Conservation (phyloP, 2,113 vertebrate species). For the Catharus bicknelli region DNA sequence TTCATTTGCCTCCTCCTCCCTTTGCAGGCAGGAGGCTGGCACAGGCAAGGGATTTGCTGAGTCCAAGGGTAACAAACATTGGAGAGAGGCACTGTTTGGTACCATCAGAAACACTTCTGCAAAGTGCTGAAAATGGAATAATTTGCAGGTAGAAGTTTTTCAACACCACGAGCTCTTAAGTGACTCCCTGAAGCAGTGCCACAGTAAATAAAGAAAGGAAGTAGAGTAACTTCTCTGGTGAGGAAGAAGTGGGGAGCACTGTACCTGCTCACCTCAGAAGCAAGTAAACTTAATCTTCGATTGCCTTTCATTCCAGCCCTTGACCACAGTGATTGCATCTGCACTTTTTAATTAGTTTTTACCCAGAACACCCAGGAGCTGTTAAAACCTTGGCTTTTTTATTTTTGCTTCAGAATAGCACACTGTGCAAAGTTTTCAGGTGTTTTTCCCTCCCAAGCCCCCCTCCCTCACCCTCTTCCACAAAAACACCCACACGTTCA, state of each 20-base stretch:
- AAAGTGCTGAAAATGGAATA: background rate
- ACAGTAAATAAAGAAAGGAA: background rate
- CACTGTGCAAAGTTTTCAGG: background rate
- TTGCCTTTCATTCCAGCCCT: background rate
- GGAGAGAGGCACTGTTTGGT: background rate
- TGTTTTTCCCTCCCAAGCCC: background rate
- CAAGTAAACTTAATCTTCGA: background rate
- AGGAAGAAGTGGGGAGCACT: background rate
- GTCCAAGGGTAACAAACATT: background rate
- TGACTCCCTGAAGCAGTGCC: background rate
- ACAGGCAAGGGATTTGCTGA: fast-evolving
- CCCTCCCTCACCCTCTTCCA: background rate
- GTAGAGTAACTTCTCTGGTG: background rate
- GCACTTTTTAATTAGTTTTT: background rate
- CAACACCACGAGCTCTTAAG: fast-evolving
- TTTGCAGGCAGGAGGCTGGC: background rate
- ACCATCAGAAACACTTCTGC: background rate
- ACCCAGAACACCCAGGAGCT: background rate
- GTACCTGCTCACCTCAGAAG: background rate
- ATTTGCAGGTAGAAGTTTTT: background rate
- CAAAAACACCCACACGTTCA: background rate
- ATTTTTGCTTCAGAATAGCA: background rate
- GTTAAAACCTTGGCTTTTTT: background rate
- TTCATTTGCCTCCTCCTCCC: background rate
- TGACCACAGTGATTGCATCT: background rate